Base-by-base conservation (phyloP, 2,888 invertebrate species). In the Acleris cristana region DNA sequence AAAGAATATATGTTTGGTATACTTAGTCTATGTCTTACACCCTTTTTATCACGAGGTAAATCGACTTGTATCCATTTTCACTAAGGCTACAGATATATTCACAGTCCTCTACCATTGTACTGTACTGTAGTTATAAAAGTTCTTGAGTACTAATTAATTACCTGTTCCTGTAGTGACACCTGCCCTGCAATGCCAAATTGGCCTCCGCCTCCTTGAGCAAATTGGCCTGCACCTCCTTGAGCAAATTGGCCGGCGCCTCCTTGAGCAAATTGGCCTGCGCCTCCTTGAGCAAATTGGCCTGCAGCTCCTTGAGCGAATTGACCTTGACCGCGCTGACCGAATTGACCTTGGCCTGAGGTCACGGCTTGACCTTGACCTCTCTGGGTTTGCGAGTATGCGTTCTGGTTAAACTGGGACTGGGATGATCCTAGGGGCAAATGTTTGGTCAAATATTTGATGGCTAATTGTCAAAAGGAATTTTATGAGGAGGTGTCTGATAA, bases 171-270 rank as follows among this genome's bases (percentile, higher is more conserved):
- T 40, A 60, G 60, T 44, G 65, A 79, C 53, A 86, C 87, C 69
- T 78, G 78, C 68, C 80, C 82, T 2, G 76, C 79, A 30, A 79
- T 77, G 0, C 68, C 34, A 69, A 26, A 66, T 53, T 73, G 73
- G 0, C 76, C 75, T 52, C 68, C 70, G 19, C 79, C 77, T 19
- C 76, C 79, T 34, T 80, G 77, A 0, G 69, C 34, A 69, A 26
- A 66, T 53, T 73, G 73, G 0, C 76, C 75, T 49, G 66, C 70
- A 21, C 79, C 77, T 19, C 76, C 79, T 34, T 80, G 77, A 0
- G 69, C 34, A 69, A 26, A 66, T 53, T 73, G 73, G 0, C 76
- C 75, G 45, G 66, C 70, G 18, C 79, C 77, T 21, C 76, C 79
- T 34, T 80, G 77, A 0, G 69, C 34, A 69, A 26, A 66, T 53